These are phyloP conservation scores for Tribolium castaneum DNA, from an alignment of 1,140 invertebrate species.

Conservation along the genomic window DNA sequence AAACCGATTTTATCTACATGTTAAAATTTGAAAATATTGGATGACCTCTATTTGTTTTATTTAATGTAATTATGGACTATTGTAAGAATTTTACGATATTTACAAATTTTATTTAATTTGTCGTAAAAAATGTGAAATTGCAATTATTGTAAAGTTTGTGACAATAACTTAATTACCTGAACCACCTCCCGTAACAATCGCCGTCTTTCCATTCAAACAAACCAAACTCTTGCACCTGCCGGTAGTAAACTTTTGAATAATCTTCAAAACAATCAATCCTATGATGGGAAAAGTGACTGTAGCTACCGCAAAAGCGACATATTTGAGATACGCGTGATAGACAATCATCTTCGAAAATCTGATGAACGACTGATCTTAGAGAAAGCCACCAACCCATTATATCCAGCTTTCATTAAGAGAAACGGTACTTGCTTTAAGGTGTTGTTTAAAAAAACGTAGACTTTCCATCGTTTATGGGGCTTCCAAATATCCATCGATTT, in stretches of 20 bases:
- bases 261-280: slow-evolving; percentile 51
- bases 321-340: slow-evolving; percentile 53
- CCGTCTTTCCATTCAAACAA: slow-evolving; percentile 56
- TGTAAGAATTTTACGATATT: too few relatives aligned
- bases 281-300: slow-evolving; percentile 48
- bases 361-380: neutral
- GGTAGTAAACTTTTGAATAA: slow-evolving; percentile 53
- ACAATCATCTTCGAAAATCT: slow-evolving; percentile 44
- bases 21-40: too few relatives aligned
- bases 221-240: slow-evolving; percentile 55
- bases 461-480: slow-evolving; percentile 27
- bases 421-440: slow-evolving; percentile 51
- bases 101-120: too few relatives aligned
- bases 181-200: slow-evolving; percentile 52
- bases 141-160: too few relatives aligned
- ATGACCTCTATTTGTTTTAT: too few relatives aligned
- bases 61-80: too few relatives aligned
- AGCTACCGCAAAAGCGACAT: slow-evolving; percentile 49
- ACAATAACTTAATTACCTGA: slow-evolving; percentile 45
- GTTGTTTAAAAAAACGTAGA: neutral
- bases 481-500: slow-evolving; percentile 25
- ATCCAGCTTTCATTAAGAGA: slow-evolving; percentile 39
- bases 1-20: too few relatives aligned
- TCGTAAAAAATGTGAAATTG: too few relatives aligned
- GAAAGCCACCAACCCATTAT: slow-evolving; percentile 43